Percentiles rank a stretch among this genome's conserved stretches.
Evolutionary conservation across 2,113 vertebrate genomes (phyloP).

Genomic region (Xenopus tropicalis): DNA sequence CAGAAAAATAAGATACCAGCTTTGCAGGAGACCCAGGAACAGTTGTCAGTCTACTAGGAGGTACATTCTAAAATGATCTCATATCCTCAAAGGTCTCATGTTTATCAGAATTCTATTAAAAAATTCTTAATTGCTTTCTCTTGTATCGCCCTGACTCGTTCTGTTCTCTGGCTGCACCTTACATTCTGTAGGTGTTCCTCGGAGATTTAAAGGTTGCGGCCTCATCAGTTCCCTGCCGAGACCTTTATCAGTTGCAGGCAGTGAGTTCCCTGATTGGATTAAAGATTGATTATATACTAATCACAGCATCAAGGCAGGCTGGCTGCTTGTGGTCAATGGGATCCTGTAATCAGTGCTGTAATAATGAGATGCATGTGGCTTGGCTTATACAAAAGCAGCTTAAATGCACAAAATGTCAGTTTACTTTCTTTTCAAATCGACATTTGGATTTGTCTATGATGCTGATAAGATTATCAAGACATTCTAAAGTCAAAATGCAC

Average conservation of each 20-base stretch:
- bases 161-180: constrained; percentile 57
- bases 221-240: constrained; percentile 71
- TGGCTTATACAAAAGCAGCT: constrained; percentile 57
- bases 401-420: constrained; percentile 49
- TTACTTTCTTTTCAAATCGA: constrained; percentile 37
- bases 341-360: constrained; percentile 75
- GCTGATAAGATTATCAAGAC: not conserved
- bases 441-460: constrained; percentile 1
- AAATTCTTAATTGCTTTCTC: constrained; percentile 53
- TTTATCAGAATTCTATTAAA: constrained; percentile 58
- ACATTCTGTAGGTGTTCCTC: constrained; percentile 54
- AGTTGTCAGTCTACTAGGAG: not conserved
- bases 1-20: too few species aligned
- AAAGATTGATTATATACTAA: constrained; percentile 75
- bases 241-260: constrained; percentile 71
- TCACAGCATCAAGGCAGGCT: constrained; percentile 65
- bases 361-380: constrained; percentile 62
- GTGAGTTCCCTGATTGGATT: constrained; percentile 76
- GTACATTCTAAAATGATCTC: not conserved
- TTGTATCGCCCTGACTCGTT: constrained; percentile 45
- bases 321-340: constrained; percentile 70
- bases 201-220: constrained; percentile 62
- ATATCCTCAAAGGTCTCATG: constrained; percentile 1
- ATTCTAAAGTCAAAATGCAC: not conserved
- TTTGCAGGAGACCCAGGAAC: too few species aligned